These are phyloP conservation scores for Microcebus griseorufus DNA, from an alignment of 2,113 vertebrate species.

Conservation along the genomic window DNA sequence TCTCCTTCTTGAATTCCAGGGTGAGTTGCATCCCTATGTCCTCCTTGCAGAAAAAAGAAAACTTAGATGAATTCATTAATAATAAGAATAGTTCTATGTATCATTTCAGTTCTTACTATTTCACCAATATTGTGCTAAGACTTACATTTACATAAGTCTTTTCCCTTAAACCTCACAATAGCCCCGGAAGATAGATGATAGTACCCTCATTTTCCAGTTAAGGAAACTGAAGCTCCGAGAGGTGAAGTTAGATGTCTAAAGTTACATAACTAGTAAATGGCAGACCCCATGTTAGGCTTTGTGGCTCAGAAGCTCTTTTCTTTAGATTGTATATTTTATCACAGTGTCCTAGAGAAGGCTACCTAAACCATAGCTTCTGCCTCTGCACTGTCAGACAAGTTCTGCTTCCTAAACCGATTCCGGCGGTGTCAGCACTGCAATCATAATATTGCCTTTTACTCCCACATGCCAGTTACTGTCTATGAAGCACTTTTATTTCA, in stretches of 20 bases:
- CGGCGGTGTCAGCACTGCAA: not conserved
- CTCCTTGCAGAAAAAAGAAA: constrained; percentile 34
- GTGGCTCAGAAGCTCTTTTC: constrained; percentile 9
- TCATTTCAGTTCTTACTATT: not conserved
- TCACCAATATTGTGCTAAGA: not conserved
- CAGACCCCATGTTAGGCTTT: not conserved
- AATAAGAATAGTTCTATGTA: not conserved
- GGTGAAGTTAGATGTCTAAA: not conserved
- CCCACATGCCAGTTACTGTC: not conserved
- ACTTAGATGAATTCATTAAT: not conserved
- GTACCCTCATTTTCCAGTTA: not conserved
- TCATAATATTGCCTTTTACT: not conserved
- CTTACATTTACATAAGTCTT: not conserved
- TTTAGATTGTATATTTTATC: not conserved
- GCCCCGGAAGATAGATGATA: not conserved
- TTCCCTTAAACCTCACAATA: not conserved
- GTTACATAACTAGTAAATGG: not conserved
- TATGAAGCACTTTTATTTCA: too few relatives aligned
- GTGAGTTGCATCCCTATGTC: constrained; percentile 81
- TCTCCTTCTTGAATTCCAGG: constrained; percentile 95
- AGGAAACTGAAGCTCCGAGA: not conserved
- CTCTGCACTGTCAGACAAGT: not conserved
- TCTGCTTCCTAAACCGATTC: not conserved
- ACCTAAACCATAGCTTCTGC: not conserved
- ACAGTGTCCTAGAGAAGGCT: not conserved